Conservation (phyloP, 2,113 vertebrate genomes). For the Holacanthus passer region DNA sequence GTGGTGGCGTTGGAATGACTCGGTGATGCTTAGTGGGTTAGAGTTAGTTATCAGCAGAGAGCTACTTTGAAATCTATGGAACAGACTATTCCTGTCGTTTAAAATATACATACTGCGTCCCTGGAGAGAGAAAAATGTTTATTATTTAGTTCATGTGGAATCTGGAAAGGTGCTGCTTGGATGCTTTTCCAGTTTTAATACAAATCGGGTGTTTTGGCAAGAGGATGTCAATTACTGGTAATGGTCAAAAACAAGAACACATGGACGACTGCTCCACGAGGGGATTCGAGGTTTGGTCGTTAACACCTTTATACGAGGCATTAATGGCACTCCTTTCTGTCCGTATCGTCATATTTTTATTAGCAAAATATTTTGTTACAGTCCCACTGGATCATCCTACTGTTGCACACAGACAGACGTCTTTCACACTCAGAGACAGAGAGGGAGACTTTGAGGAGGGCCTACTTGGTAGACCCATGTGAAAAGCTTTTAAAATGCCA, state of each 20-base stretch:
- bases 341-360: background rate
- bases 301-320: slow-evolving; percentile 8
- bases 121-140: slow-evolving; percentile 28
- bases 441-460: slow-evolving; percentile 3
- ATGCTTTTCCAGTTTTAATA: slow-evolving; percentile 30
- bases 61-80: slow-evolving; percentile 15
- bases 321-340: background rate
- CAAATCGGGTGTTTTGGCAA: slow-evolving; percentile 40
- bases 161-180: slow-evolving; percentile 21
- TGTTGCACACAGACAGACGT: slow-evolving; percentile 15
- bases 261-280: background rate
- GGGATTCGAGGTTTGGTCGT: background rate
- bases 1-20: slow-evolving; percentile 60
- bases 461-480: slow-evolving; percentile 51
- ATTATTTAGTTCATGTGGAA: slow-evolving; percentile 22
- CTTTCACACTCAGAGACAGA: slow-evolving; percentile 29
- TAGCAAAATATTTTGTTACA: background rate
- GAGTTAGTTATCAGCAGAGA: slow-evolving; percentile 63
- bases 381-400: background rate
- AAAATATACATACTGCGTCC: slow-evolving; percentile 23
- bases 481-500: slow-evolving; percentile 72
- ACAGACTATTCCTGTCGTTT: slow-evolving; percentile 39
- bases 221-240: slow-evolving; percentile 35
- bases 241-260: background rate
- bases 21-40: slow-evolving; percentile 54